Percentiles rank a stretch among this genome's conserved stretches.
These are phyloP conservation scores for Xiphydria camelus DNA, from an alignment of 2,888 invertebrate species.

Conservation along the genomic window DNA sequence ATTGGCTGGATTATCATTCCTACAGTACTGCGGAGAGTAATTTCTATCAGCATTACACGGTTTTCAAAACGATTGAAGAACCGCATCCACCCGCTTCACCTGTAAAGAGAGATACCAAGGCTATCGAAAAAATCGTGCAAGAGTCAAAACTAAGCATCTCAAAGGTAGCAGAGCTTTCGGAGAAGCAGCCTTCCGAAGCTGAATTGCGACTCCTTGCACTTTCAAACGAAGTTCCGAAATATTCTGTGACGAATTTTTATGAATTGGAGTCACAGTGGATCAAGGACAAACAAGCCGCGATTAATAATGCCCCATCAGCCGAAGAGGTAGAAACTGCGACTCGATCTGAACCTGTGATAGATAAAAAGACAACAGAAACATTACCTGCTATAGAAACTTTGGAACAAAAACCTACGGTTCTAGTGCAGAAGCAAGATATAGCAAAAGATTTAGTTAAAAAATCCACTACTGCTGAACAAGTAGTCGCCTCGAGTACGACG, in stretches of 20 bases:
- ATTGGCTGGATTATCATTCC: slow-evolving; percentile 42
- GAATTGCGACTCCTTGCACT: slow-evolving; percentile 25
- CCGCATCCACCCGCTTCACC: slow-evolving; percentile 21
- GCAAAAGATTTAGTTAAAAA: no score
- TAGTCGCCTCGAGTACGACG: not conserved
- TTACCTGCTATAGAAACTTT: slow-evolving; percentile 3
- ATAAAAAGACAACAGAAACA: not conserved
- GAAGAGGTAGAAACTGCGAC: no score
- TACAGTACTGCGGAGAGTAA: slow-evolving; percentile 43
- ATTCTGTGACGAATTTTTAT: slow-evolving; percentile 26
- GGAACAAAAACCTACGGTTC: slow-evolving; percentile 10
- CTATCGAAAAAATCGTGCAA: slow-evolving; percentile 42
- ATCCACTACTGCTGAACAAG: not conserved
- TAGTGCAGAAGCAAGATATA: no score
- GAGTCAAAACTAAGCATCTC: slow-evolving; percentile 43
- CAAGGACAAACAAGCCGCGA: no score
- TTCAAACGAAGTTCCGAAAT: slow-evolving; percentile 26
- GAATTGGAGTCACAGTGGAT: slow-evolving; percentile 33
- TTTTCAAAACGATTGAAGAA: slow-evolving; percentile 36
- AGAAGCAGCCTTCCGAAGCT: slow-evolving; percentile 6
- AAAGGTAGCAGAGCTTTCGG: slow-evolving; percentile 2
- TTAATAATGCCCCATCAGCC: no score
- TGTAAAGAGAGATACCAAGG: slow-evolving; percentile 16
- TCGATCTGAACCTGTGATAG: slow-evolving; percentile 14
- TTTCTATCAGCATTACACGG: slow-evolving; percentile 41